Evolutionary conservation across 2,113 vertebrate species (phyloP).

Genomic region (Lampris incognitus): DNA sequence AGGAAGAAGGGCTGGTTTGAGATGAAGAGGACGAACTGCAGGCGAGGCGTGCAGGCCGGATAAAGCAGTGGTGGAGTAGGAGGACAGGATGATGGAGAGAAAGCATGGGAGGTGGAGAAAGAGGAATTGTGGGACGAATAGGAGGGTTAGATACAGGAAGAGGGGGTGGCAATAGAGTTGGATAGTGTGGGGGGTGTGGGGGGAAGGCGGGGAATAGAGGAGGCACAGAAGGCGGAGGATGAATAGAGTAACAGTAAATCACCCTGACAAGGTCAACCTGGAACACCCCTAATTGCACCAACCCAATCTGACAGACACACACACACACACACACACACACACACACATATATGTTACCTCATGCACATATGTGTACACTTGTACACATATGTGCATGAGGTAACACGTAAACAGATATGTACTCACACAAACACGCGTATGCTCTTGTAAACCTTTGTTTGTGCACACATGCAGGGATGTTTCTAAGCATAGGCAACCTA

Average conservation of each 20-base stretch:
- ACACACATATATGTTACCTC: not conserved
- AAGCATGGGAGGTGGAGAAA: not conserved
- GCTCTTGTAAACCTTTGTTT: too few relatives aligned
- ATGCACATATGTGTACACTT: not conserved
- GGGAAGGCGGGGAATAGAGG: not conserved
- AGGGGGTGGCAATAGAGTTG: not conserved
- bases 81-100: not conserved
- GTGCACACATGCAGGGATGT: too few relatives aligned
- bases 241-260: slow-evolving; percentile 49
- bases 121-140: not conserved
- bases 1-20: not conserved
- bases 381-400: not conserved
- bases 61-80: not conserved
- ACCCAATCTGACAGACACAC: slow-evolving; percentile 28
- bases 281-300: slow-evolving; percentile 54
- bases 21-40: not conserved
- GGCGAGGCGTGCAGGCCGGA: not conserved
- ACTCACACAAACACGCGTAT: not conserved
- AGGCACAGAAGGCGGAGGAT: not conserved
- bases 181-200: not conserved
- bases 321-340: slow-evolving; percentile 13
- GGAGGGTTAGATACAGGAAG: not conserved
- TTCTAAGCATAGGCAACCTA: too few relatives aligned
- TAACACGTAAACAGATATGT: not conserved
- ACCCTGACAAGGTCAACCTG: slow-evolving; percentile 51